Conservation (phyloP, 2,888 invertebrate species). For the Epicampocera succincta region DNA sequence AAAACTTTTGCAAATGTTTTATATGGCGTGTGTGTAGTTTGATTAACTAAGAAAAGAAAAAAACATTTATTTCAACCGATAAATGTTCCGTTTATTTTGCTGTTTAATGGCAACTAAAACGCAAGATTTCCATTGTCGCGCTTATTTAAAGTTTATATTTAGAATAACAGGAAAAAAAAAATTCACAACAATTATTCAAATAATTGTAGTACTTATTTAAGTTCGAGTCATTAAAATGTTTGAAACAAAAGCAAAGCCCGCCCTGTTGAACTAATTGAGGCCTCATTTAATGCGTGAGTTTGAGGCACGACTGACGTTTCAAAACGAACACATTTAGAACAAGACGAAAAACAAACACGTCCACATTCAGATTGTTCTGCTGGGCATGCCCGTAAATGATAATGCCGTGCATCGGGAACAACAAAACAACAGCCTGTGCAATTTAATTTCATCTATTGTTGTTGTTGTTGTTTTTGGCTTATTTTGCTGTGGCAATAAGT, state of each 20-base stretch:
- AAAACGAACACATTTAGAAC: neutral
- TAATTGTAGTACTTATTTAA: neutral
- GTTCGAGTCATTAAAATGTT: neutral
- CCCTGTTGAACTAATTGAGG: neutral
- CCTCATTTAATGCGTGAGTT: slow-evolving; percentile 30
- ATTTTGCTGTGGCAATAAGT: no score
- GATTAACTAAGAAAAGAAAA: neutral
- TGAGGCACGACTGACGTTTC: slow-evolving; percentile 15
- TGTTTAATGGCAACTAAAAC: neutral
- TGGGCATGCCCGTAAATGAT: neutral
- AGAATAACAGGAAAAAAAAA: no score
- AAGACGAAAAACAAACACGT: neutral
- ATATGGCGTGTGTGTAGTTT: neutral
- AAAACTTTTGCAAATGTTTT: neutral
- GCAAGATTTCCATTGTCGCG: neutral
- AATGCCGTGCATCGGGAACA: neutral
- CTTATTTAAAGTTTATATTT: neutral
- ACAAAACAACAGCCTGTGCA: no score
- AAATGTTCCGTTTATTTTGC: neutral
- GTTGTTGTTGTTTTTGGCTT: neutral
- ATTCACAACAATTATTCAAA: neutral
- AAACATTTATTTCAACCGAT: neutral
- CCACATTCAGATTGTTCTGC: slow-evolving; percentile 16
- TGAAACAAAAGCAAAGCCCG: neutral
- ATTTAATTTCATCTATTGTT: no score